Conservation (phyloP, 2,888 invertebrate species). For the Drosophila hawaiiensis region DNA sequence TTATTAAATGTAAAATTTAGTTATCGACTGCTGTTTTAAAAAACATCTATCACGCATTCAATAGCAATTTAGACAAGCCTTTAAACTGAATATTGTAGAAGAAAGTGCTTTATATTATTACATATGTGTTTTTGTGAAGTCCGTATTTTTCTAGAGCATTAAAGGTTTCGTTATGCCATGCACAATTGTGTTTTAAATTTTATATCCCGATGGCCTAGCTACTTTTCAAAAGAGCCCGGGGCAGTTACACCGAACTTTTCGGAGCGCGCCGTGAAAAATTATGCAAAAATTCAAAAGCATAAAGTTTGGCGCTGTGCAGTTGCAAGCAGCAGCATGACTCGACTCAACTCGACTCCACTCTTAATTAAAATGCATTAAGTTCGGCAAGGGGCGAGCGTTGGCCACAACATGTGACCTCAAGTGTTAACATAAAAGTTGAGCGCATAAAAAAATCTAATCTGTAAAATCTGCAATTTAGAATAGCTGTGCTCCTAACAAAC, state of each 20-base stretch:
- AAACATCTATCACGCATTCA: background rate
- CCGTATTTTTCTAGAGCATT: constrained; percentile 6
- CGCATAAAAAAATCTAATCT: constrained; percentile 43
- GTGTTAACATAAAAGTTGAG: constrained; percentile 54
- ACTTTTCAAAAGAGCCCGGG: background rate
- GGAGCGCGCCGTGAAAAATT: constrained; percentile 49
- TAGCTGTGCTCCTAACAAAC: constrained; percentile 35
- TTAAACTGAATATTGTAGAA: background rate
- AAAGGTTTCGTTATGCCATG: constrained; percentile 7
- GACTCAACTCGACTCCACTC: constrained; percentile 31
- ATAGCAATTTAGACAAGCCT: background rate
- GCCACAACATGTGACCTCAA: constrained; percentile 61
- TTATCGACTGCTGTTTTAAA: background rate
- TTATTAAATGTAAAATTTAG: background rate
- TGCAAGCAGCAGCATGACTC: constrained; percentile 27
- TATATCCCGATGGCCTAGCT: constrained; percentile 7
- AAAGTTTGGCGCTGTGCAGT: constrained; percentile 50
- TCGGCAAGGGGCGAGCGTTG: constrained; percentile 19
- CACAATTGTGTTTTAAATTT: constrained; percentile 15
- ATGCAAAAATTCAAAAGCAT: constrained; percentile 63
- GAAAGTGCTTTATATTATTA: too few species aligned
- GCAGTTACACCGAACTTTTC: constrained; percentile 35
- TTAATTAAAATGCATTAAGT: constrained; percentile 72
- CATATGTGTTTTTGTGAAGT: background rate
- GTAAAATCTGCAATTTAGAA: constrained; percentile 48